Evolutionary conservation across 2,888 invertebrate genomes (phyloP), one percentile per base, ranked within the genome.

Genomic region (Xiphydria camelus): DNA sequence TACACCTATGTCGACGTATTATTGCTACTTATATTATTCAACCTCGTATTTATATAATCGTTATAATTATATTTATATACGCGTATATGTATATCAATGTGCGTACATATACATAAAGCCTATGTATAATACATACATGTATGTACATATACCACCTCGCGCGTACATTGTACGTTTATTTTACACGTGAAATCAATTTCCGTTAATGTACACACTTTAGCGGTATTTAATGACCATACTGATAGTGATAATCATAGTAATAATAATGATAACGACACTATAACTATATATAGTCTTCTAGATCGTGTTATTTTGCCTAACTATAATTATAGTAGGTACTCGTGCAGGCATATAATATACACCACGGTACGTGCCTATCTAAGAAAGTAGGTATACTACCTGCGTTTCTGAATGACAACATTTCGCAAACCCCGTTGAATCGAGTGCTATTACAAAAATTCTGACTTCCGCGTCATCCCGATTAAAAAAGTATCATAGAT

Each of bases 111-210:
- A 26, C 15, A 10, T 26, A 26, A 26, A 15, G 17, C 15, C 9
- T 33, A 52, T 48, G 44, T 50, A 41, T 43, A 53, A 50, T 48
- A 20, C 41, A 47, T 46, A 54, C 49, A 53, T 50, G 41, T 46
- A 50, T 43, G 56, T 49, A 41, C 29, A 38, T 43, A 45, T 39
- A 19, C 22, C 29, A 34, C 55, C 51, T 49, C 57, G 56, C 47
- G 60, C n/a, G n/a, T n/a, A n/a, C 53, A 53, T 62, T 60, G 57
- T 61, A 65, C 57, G 64, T 63, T 69, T 68, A 64, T 64, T 57
- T 64, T 65, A 64, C 64, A 65, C 59, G 58, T 64, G 56, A 65
- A 68, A 59, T 64, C 53, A 64, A 61, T 65, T 61, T 62, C 52
- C 58, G 56, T 59, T 51, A 61, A 61, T 59, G 53, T 61, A 63